A percentile compares a stretch with the other conserved stretches of the same genome.
Evolutionary conservation across 2,888 invertebrate species (phyloP).

Genomic region (Dasysyrphus tricinctus): DNA sequence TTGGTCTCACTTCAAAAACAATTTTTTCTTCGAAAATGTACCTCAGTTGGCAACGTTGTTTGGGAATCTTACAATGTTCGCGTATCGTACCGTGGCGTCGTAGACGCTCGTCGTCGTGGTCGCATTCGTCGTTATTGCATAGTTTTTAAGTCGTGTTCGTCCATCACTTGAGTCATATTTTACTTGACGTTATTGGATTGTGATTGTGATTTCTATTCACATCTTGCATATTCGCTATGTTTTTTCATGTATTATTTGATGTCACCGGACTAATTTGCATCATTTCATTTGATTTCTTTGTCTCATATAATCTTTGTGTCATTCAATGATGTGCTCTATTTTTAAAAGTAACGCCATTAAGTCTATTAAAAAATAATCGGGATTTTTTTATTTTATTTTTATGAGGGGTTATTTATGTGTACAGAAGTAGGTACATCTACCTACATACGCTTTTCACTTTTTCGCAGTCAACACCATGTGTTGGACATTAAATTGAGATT

Average conservation of each 20-base stretch:
- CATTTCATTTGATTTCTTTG: slow-evolving; percentile 45
- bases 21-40: too few relatives aligned
- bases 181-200: slow-evolving; percentile 61
- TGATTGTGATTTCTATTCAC: slow-evolving; percentile 65
- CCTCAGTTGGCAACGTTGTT: background rate
- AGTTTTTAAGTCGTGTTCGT: slow-evolving; percentile 53
- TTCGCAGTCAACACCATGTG: slow-evolving; percentile 36
- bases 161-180: slow-evolving; percentile 63
- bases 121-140: slow-evolving; percentile 1
- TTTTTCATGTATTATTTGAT: slow-evolving; percentile 36
- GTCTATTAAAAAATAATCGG: slow-evolving; percentile 17
- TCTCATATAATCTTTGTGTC: slow-evolving; percentile 31
- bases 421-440: too few relatives aligned
- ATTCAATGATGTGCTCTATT: slow-evolving; percentile 24
- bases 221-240: slow-evolving; percentile 46
- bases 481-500: slow-evolving; percentile 28
- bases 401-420: background rate
- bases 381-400: background rate
- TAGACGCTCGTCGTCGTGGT: background rate
- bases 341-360: slow-evolving; percentile 24
- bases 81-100: background rate
- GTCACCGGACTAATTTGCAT: slow-evolving; percentile 64
- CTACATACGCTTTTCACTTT: slow-evolving; percentile 6
- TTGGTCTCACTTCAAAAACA: too few relatives aligned
- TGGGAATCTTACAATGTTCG: background rate